A percentile compares a stretch with the other conserved stretches of the same genome.
Evolutionary conservation across 1,140 invertebrate genomes (phyloP).

Genomic region (Kradibia gibbosae): DNA sequence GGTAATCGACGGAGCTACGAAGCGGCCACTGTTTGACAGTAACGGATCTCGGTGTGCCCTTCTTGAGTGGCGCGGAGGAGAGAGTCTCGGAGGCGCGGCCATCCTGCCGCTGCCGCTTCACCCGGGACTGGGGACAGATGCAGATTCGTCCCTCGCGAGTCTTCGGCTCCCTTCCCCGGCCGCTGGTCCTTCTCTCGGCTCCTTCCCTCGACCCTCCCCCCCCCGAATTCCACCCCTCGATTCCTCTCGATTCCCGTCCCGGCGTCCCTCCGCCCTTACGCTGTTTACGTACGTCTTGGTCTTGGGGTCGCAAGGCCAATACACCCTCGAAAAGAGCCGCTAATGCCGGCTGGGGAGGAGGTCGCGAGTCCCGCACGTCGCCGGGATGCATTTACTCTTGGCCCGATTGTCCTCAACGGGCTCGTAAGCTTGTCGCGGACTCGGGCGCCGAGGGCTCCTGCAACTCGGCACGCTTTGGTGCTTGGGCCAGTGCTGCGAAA

Average conservation of each 20-base stretch:
- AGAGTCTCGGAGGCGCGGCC: constrained; percentile 28
- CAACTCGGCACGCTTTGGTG: too few relatives aligned
- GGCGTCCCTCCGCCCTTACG: neutral
- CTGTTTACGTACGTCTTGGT: constrained; percentile 18
- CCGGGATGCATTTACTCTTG: too few relatives aligned
- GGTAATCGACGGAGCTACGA: constrained; percentile 43
- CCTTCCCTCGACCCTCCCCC: too few relatives aligned
- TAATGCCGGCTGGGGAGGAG: too few relatives aligned
- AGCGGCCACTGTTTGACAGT: constrained; percentile 72
- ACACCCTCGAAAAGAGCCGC: neutral
- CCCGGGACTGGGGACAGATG: constrained; percentile 17
- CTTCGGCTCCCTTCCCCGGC: constrained; percentile 18
- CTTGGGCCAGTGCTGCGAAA: too few relatives aligned
- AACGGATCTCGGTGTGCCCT: constrained; percentile 64
- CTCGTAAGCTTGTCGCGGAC: neutral
- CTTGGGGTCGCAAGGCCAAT: neutral
- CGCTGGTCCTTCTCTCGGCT: neutral
- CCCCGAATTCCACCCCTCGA: too few relatives aligned
- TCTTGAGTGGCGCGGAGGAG: constrained; percentile 47
- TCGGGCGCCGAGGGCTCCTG: too few relatives aligned
- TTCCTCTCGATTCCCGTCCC: constrained; percentile 9
- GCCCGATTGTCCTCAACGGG: neutral
- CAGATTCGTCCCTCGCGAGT: constrained; percentile 38
- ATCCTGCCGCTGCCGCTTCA: neutral
- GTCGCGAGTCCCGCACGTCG: too few relatives aligned